A percentile compares a stretch with the other conserved stretches of the same genome.
Conservation (phyloP, 53 echinoderm and acorn worm genomes). For the Antedon mediterranea region DNA sequence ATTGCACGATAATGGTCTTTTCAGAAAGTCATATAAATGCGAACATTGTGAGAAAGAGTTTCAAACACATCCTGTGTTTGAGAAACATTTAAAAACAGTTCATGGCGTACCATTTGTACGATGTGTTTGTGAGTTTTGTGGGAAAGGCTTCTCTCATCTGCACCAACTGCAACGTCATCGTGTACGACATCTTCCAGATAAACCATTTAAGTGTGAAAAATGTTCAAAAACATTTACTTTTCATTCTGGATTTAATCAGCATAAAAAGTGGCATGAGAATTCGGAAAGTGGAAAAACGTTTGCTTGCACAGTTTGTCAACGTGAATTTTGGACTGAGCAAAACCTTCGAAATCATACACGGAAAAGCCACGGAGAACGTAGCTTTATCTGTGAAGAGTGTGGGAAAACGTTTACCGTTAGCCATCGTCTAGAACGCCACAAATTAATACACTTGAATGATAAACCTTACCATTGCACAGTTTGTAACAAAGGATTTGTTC, state of each 20-base stretch:
- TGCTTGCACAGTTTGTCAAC: background rate
- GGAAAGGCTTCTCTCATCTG: background rate
- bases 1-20: background rate
- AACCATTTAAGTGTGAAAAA: background rate
- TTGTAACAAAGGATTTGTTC: conserved; percentile 60
- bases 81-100: background rate
- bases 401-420: conserved; percentile 27
- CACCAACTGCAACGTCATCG: background rate
- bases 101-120: background rate
- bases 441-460: conserved; percentile 23
- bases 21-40: background rate
- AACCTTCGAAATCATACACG: background rate
- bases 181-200: background rate
- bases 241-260: background rate
- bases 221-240: background rate
- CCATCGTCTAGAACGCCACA: conserved; percentile 19
- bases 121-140: background rate
- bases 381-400: conserved; percentile 29
- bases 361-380: background rate
- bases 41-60: background rate
- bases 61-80: background rate
- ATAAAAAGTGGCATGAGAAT: background rate
- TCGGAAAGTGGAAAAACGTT: background rate
- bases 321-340: background rate
- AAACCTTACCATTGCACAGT: conserved; percentile 68